Conservation (phyloP, 1,140 invertebrate species). For the Penaeus japonicus region DNA sequence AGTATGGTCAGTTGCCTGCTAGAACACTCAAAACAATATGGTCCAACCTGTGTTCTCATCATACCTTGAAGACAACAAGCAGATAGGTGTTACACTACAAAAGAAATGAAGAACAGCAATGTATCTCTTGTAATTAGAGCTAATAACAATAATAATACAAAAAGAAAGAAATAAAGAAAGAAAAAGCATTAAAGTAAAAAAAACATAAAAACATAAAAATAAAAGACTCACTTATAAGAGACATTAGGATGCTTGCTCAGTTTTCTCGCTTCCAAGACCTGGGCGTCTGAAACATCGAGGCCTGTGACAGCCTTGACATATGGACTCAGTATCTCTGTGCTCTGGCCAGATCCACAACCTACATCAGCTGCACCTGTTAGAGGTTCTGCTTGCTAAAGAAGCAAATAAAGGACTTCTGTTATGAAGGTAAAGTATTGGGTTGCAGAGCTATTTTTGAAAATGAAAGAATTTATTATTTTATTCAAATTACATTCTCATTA, state of each 20-base stretch:
- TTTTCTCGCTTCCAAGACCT: slow-evolving; percentile 63
- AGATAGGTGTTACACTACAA: no score
- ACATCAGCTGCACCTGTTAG: slow-evolving; percentile 63
- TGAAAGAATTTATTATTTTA: no score
- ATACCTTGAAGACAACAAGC: no score
- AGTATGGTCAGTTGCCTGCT: no score
- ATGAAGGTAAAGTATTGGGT: no score
- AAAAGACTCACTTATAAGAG: slow-evolving; percentile 37
- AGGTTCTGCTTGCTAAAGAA: slow-evolving; percentile 16
- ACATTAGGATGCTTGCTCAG: slow-evolving; percentile 31
- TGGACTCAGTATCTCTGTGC: slow-evolving; percentile 63
- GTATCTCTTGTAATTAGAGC: no score
- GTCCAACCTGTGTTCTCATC: no score
- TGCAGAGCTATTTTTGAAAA: no score
- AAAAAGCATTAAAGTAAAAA: neutral
- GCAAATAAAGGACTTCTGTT: no score
- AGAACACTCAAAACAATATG: no score
- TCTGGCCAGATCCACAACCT: slow-evolving; percentile 68
- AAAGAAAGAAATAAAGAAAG: neutral
- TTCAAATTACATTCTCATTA: no score
- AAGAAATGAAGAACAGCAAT: no score
- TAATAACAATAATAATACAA: slow-evolving; percentile 42
- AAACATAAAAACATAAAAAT: neutral
- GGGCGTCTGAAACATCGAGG: slow-evolving; percentile 63
- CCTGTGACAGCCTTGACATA: slow-evolving; percentile 65